phyloP scores from a whole-genome alignment of 2,888 invertebrate species.

The Phoenoteleia sp. region DNA sequence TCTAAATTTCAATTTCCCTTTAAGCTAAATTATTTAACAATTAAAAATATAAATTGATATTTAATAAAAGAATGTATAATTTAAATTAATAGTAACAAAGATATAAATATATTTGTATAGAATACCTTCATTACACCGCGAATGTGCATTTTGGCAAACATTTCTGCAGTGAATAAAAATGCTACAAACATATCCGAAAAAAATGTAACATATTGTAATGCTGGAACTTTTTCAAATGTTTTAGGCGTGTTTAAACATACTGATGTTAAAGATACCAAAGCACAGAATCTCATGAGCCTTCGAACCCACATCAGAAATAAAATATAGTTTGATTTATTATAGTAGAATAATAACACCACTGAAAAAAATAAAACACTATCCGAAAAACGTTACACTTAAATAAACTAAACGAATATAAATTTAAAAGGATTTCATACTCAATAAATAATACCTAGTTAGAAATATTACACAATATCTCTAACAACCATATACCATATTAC shows the following conservation, averaged over 20 bases:
- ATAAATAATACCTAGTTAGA: too few species aligned
- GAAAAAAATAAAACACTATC: neutral
- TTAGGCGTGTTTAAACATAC: slow-evolving; percentile 99
- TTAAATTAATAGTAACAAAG: too few species aligned
- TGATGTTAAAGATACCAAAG: slow-evolving; percentile 97
- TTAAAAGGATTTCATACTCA: too few species aligned
- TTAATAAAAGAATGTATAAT: too few species aligned
- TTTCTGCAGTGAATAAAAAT: slow-evolving; percentile 98
- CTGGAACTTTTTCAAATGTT: slow-evolving; percentile 96
- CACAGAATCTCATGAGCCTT: slow-evolving; percentile 95
- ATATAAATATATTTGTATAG: neutral
- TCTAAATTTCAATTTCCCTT: too few species aligned
- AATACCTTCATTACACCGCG: slow-evolving; percentile 95
- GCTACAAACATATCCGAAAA: slow-evolving; percentile 96
- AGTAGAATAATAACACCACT: too few species aligned
- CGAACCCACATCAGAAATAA: slow-evolving; percentile 94
- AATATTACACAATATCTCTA: too few species aligned
- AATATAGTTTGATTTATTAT: too few species aligned
- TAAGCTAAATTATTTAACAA: too few species aligned
- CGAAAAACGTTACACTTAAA: neutral
- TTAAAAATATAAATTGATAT: too few species aligned
- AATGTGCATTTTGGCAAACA: slow-evolving; percentile 99
- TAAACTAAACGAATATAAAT: too few species aligned
- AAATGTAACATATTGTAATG: slow-evolving; percentile 96
- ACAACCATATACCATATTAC: too few species aligned